These are phyloP conservation scores for Dryoscopus gambensis DNA, from an alignment of 2,113 vertebrate species.

Conservation along the genomic window DNA sequence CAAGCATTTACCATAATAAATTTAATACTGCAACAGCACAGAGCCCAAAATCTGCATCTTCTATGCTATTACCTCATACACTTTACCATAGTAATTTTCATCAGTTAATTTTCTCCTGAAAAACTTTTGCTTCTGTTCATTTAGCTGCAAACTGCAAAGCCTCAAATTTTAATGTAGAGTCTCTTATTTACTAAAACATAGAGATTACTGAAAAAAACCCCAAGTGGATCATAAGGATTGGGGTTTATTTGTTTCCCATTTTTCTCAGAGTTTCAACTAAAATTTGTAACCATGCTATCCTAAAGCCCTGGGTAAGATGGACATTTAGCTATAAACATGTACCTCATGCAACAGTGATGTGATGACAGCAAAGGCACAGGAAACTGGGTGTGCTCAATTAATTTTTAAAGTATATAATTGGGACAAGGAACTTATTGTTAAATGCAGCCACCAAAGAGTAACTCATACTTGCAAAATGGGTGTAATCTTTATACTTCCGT, in stretches of 20 bases:
- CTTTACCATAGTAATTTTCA: not conserved
- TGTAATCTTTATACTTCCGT: not conserved
- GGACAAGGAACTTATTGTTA: not conserved
- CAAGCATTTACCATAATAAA: not conserved
- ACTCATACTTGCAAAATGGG: not conserved
- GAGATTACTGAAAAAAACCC: fast-evolving
- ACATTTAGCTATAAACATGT: not conserved
- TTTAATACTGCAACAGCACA: not conserved
- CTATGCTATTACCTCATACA: not conserved
- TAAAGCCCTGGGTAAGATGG: not conserved
- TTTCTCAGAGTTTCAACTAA: not conserved
- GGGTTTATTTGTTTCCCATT: not conserved
- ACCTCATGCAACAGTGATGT: not conserved
- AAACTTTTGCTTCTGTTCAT: not conserved
- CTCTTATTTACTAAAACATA: not conserved
- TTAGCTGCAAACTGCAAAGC: not conserved
- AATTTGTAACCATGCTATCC: not conserved
- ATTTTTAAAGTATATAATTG: conserved; percentile 19
- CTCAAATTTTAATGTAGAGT: not conserved
- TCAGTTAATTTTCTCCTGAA: not conserved
- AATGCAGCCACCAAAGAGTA: not conserved
- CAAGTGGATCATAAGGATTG: not conserved
- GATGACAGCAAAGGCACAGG: not conserved
- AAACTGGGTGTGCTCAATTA: not conserved
- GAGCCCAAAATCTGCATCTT: not conserved